Base-by-base conservation (phyloP, 2,797 vertebrate genomes). In the Anableps anableps region DNA sequence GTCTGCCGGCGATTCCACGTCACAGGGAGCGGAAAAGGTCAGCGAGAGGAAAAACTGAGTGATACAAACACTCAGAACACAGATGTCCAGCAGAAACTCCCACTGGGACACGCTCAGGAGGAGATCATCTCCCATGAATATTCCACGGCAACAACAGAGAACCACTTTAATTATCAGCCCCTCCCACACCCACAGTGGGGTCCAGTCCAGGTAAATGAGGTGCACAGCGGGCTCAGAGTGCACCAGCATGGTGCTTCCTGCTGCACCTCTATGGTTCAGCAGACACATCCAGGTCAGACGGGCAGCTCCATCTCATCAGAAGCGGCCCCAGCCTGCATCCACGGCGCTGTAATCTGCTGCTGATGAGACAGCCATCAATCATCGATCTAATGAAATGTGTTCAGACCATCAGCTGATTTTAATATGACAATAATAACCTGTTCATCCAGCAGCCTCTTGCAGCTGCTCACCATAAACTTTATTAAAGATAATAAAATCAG, bases 141-240 rank as follows among this genome's bases (percentile, higher is more conserved):
- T 92, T 94, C 91, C 89, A 89, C 90, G 89, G 78, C 88, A 86
- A 84, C 88, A 87, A 88, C 86, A 47, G 45, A 86, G 91, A 85
- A 88, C 77, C 88, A 79, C 91, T 95, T 94, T 95, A 94, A 95
- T 95, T 92, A 95, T 86, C 90, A 85, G 85, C 89, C 81, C 84
- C 86, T 88, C 88, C 89, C 87, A 76, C 84, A 66, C 77, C 79
- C 88, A 79, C 82, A n/a, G 85, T 85, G 86, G 78, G 86, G 89
- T 92, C 85, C 81, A 72, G 83, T 82, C 82, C 90, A 90, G 91
- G 92, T 91, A 88, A 93, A 94, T 93, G 88, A 89, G 86, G 80
- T 85, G 86, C 90, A 93, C 92, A n/a, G n/a, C n/a, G n/a, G n/a
- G n/a, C n/a, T 90, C 87, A 85, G 88, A 90, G 88, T 87, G 80